These are phyloP conservation scores for Lagopus muta DNA, from an alignment of 2,113 vertebrate genomes.

Conservation along the genomic window DNA sequence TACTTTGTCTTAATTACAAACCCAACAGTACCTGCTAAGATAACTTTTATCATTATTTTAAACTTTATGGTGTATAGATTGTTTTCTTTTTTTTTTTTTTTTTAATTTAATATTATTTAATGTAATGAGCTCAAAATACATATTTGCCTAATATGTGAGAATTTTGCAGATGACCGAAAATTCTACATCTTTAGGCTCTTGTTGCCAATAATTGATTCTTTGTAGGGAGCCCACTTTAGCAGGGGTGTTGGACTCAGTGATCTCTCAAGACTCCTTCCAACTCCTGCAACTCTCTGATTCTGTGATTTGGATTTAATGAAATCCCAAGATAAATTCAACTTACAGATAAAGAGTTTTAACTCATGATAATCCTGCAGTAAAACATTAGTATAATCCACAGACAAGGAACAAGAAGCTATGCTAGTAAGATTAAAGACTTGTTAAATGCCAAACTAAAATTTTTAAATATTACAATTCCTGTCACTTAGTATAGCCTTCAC, in stretches of 20 bases:
- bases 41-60: neutral
- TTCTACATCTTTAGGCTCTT: neutral
- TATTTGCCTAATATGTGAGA: neutral
- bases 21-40: neutral
- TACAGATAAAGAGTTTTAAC: neutral
- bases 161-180: neutral
- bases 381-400: neutral
- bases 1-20: neutral
- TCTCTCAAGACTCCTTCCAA: too few relatives aligned
- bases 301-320: constrained; percentile 17
- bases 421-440: neutral
- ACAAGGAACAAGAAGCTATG: neutral
- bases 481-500: neutral
- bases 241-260: too few relatives aligned
- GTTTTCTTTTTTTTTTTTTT: too few relatives aligned
- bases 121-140: neutral
- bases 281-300: too few relatives aligned
- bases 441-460: neutral
- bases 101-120: neutral
- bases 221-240: too few relatives aligned
- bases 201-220: neutral
- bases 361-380: neutral
- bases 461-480: neutral
- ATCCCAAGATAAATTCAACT: neutral
- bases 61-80: neutral